phyloP scores from a whole-genome alignment of 2,113 vertebrate genomes.

The Anolis carolinensis region DNA sequence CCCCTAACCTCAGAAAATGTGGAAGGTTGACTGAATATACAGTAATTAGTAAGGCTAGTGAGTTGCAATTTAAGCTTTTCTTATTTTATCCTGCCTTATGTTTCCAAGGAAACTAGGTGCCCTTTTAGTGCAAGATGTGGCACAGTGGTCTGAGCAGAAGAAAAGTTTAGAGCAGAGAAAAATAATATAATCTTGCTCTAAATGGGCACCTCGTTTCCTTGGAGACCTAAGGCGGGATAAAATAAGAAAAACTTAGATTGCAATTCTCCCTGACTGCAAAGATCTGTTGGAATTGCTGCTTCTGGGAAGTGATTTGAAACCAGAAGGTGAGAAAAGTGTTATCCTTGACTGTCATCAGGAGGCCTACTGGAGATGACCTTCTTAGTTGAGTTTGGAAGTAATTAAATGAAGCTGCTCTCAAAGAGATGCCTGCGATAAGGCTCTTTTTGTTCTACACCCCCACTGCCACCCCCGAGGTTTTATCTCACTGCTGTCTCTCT shows the following conservation, averaged over 20 bases:
- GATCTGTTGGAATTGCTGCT: not conserved
- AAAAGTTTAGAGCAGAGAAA: not conserved
- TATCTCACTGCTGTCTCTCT: not conserved
- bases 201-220: not conserved
- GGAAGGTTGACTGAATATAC: too few relatives aligned
- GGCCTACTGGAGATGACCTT: not conserved
- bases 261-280: not conserved
- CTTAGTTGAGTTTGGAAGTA: conserved; percentile 17
- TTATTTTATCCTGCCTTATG: too few relatives aligned
- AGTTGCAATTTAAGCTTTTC: too few relatives aligned
- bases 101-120: too few relatives aligned
- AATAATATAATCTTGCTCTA: not conserved
- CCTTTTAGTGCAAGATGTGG: too few relatives aligned
- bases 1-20: too few relatives aligned
- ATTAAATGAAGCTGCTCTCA: not conserved
- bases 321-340: not conserved
- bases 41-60: too few relatives aligned
- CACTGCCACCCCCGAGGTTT: not conserved
- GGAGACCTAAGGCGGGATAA: not conserved
- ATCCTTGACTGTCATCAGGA: conserved; percentile 1
- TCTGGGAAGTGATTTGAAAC: not conserved
- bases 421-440: not conserved
- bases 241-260: not conserved
- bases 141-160: not conserved
- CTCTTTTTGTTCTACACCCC: not conserved